Conservation (phyloP, 2,113 vertebrate species). For the Passer domesticus region DNA sequence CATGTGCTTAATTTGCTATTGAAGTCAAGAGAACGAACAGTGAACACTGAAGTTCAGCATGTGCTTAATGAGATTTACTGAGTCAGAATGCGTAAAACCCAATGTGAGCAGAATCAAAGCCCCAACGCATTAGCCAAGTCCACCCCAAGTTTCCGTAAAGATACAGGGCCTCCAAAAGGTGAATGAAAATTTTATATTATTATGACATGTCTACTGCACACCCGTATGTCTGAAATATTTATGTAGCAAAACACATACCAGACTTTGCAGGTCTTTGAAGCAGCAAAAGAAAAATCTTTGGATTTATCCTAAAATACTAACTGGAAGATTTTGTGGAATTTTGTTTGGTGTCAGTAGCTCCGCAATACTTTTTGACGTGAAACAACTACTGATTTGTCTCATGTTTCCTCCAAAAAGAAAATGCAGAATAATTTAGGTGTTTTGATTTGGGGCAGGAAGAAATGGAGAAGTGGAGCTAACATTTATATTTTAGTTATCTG, state of each 20-base stretch:
- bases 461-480: not conserved
- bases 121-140: not conserved
- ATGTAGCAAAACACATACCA: not conserved
- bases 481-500: not conserved
- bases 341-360: not conserved
- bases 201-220: not conserved
- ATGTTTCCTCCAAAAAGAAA: not conserved
- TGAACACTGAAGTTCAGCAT: slow-evolving; percentile 2
- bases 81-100: slow-evolving; percentile 14
- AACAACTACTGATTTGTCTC: not conserved
- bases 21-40: slow-evolving; percentile 10
- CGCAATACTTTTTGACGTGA: not conserved
- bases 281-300: not conserved
- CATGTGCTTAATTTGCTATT: slow-evolving; percentile 30
- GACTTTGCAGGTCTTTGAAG: not conserved
- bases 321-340: not conserved
- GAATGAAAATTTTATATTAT: not conserved
- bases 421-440: not conserved
- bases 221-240: not conserved
- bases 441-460: not conserved
- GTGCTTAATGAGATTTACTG: slow-evolving; percentile 47
- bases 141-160: not conserved
- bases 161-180: not conserved
- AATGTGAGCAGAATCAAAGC: slow-evolving; percentile 34
- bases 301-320: not conserved